Conservation (phyloP, 1,140 invertebrate species). For the Drosophila leontia region DNA sequence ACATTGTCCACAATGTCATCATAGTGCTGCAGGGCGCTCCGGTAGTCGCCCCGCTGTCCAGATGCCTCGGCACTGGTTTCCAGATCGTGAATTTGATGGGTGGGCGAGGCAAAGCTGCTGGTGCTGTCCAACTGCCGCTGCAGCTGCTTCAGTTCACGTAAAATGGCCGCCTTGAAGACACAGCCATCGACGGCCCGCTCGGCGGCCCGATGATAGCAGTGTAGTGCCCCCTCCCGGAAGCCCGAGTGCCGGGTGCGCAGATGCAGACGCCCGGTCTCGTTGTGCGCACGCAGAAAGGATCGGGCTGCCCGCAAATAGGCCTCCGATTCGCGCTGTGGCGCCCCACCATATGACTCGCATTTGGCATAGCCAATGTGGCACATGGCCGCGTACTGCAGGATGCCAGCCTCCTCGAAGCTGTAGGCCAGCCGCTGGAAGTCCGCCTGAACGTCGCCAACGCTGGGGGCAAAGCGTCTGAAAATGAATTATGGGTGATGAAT, state of each 20-base stretch:
- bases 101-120: slow-evolving; percentile 78
- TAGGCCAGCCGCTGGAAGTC: slow-evolving; percentile 77
- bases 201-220: slow-evolving; percentile 72
- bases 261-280: slow-evolving; percentile 53
- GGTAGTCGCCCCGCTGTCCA: slow-evolving; percentile 61
- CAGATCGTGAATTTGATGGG: slow-evolving; percentile 77
- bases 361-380: slow-evolving; percentile 81
- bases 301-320: slow-evolving; percentile 75
- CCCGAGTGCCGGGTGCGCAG: slow-evolving; percentile 55
- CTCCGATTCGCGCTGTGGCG: slow-evolving; percentile 67
- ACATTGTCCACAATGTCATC: slow-evolving; percentile 84
- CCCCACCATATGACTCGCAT: slow-evolving; percentile 69
- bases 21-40: slow-evolving; percentile 71
- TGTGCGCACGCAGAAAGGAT: slow-evolving; percentile 61
- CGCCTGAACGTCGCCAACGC: slow-evolving; percentile 72
- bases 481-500: neutral
- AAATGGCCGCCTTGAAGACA: slow-evolving; percentile 77
- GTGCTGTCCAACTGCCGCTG: slow-evolving; percentile 69
- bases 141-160: slow-evolving; percentile 71
- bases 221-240: slow-evolving; percentile 72
- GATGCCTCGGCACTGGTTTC: slow-evolving; percentile 64
- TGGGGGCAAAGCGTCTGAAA: slow-evolving; percentile 78
- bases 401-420: slow-evolving; percentile 76
- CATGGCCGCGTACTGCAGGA: slow-evolving; percentile 81
- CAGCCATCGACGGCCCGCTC: slow-evolving; percentile 68